These are phyloP conservation scores for Philaethria dido DNA, from an alignment of 2,888 invertebrate species.

Conservation along the genomic window DNA sequence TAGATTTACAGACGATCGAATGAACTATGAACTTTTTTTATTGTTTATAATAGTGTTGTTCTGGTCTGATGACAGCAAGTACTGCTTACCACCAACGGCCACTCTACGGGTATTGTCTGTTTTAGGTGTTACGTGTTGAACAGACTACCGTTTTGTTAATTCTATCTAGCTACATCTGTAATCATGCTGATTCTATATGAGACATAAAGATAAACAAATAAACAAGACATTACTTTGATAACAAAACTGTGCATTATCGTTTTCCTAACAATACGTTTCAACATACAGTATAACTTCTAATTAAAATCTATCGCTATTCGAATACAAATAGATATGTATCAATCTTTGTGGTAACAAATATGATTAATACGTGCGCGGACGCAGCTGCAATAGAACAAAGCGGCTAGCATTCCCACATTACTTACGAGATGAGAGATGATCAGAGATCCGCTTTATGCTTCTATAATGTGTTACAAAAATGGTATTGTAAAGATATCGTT, in stretches of 20 bases:
- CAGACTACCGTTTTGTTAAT: too few relatives aligned
- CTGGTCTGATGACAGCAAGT: too few relatives aligned
- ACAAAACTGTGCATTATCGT: not conserved
- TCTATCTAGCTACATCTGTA: too few relatives aligned
- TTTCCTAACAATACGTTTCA: not conserved
- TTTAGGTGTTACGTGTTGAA: too few relatives aligned
- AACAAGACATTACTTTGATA: not conserved
- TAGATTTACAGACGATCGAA: too few relatives aligned
- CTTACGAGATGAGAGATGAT: constrained; percentile 64
- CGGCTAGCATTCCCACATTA: constrained; percentile 70
- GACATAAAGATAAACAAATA: too few relatives aligned
- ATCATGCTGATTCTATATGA: too few relatives aligned
- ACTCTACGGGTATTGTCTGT: too few relatives aligned
- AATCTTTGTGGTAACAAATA: constrained; percentile 57
- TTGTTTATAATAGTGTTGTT: too few relatives aligned
- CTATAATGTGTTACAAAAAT: constrained; percentile 34
- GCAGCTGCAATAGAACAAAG: constrained; percentile 67
- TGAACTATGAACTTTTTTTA: too few relatives aligned
- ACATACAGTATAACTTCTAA: constrained; percentile 28
- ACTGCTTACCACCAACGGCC: too few relatives aligned
- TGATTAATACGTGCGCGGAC: constrained; percentile 69
- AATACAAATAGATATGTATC: constrained; percentile 35
- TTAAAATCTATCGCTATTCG: constrained; percentile 38
- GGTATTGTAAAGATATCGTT: constrained; percentile 20
- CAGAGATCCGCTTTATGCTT: constrained; percentile 53